phyloP scores from a whole-genome alignment of 2,113 vertebrate species.

The Hipposideros armiger region DNA sequence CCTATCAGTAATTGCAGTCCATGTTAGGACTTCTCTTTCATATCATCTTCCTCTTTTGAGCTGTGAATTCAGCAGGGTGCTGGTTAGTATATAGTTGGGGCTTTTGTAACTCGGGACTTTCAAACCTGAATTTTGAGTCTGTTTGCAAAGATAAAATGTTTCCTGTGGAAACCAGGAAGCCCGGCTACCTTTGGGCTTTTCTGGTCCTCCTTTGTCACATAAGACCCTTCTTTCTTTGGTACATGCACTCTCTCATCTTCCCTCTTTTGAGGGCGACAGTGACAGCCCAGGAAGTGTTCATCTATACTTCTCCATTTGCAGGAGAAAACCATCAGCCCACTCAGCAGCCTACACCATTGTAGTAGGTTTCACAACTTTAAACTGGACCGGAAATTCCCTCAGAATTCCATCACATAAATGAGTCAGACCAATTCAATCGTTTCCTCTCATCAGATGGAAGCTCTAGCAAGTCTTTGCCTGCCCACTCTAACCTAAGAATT shows the following conservation, averaged over 20 bases:
- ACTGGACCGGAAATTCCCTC: background rate
- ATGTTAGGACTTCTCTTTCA: background rate
- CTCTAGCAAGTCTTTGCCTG: background rate
- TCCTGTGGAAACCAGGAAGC: background rate
- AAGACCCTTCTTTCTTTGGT: background rate
- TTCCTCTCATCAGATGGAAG: background rate
- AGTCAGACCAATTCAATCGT: background rate
- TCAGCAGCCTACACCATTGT: background rate
- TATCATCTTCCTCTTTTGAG: background rate
- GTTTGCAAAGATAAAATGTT: conserved; percentile 48
- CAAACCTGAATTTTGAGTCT: background rate
- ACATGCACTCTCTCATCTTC: background rate
- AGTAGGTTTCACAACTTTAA: background rate
- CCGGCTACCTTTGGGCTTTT: background rate
- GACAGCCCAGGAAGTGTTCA: background rate
- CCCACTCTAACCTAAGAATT: background rate
- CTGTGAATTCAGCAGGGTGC: background rate
- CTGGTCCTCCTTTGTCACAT: background rate
- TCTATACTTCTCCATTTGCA: background rate
- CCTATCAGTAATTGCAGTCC: background rate
- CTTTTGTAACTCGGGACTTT: conserved; percentile 13
- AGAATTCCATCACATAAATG: background rate
- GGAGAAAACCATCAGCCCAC: background rate
- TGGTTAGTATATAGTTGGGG: background rate
- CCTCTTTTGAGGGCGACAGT: background rate